Percentiles rank a stretch among this genome's conserved stretches.
phyloP scores from a whole-genome alignment of 2,888 invertebrate species.

The Mechanitis messenoides region DNA sequence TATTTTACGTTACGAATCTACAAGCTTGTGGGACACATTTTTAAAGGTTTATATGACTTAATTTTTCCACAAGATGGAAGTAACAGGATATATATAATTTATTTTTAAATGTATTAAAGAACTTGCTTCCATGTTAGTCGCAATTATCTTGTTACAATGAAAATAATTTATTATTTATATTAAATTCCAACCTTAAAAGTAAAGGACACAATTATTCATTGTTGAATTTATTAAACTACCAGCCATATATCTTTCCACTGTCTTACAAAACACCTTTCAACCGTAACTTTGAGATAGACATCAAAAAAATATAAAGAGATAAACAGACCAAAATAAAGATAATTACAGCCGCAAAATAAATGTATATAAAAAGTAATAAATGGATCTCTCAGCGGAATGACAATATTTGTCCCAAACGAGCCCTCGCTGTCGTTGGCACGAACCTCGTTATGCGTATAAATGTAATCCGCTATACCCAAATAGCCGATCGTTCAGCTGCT shows the following conservation, averaged over 20 bases:
- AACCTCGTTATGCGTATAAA: conserved; percentile 43
- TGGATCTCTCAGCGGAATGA: conserved; percentile 25
- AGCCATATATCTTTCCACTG: conserved; percentile 10
- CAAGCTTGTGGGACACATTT: too few relatives aligned
- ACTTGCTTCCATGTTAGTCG: not conserved
- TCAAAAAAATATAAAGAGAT: conserved; percentile 11
- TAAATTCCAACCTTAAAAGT: conserved; percentile 11
- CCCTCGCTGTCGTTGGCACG: conserved; percentile 38
- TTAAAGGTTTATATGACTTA: too few relatives aligned
- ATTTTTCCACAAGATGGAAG: too few relatives aligned
- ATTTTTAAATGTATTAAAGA: too few relatives aligned
- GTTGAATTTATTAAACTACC: conserved; percentile 11
- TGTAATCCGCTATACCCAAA: conserved; percentile 64
- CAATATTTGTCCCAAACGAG: conserved; percentile 34
- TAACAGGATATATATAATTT: too few relatives aligned
- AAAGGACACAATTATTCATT: conserved; percentile 12
- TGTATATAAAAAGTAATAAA: conserved; percentile 15
- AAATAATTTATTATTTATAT: conserved; percentile 11
- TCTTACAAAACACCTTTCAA: conserved; percentile 16
- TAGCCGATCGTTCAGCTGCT: conserved; percentile 68
- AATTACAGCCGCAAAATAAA: conserved; percentile 4
- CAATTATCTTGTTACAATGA: not conserved
- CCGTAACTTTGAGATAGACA: conserved; percentile 7
- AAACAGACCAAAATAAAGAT: conserved; percentile 9
- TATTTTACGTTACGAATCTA: too few relatives aligned